These are phyloP conservation scores for Tetramorium alpestre DNA, from an alignment of 1,140 invertebrate species.

Conservation along the genomic window DNA sequence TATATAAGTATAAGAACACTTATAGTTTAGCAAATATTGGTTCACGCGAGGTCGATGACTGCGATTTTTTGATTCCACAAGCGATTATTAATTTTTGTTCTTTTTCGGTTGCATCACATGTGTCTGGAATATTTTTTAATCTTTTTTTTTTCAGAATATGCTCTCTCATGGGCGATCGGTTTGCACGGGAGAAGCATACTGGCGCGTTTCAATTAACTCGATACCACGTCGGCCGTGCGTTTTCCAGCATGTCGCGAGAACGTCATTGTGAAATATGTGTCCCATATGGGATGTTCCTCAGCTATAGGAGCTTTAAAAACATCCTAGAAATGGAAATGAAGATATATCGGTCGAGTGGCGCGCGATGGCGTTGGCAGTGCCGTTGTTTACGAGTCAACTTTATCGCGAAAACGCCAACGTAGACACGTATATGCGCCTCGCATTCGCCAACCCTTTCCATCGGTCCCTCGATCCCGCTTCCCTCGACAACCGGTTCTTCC, in stretches of 20 bases:
- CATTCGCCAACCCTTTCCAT: conserved; percentile 9
- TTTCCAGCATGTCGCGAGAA: conserved; percentile 63
- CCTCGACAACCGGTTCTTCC: conserved; percentile 13
- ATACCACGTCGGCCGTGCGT: conserved; percentile 67
- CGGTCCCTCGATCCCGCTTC: no score
- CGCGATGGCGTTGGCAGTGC: conserved; percentile 68
- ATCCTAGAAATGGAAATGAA: conserved; percentile 78
- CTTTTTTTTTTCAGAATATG: conserved; percentile 15
- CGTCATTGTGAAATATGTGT: conserved; percentile 80
- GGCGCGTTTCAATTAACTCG: conserved; percentile 72
- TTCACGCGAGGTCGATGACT: neutral
- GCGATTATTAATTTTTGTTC: conserved; percentile 38
- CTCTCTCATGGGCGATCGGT: conserved; percentile 59
- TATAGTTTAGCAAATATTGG: neutral
- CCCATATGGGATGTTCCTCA: conserved; percentile 80
- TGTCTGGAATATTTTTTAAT: conserved; percentile 3
- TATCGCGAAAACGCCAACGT: conserved; percentile 65
- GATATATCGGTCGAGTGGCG: conserved; percentile 69
- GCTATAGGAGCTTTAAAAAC: conserved; percentile 76
- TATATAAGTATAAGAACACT: neutral
- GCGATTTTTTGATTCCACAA: conserved; percentile 11
- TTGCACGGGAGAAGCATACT: conserved; percentile 46
- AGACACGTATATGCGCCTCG: conserved; percentile 43
- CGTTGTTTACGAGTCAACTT: conserved; percentile 80
- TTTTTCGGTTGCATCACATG: conserved; percentile 15